Conservation (phyloP, 1,140 invertebrate species). For the Danaus melanippus region DNA sequence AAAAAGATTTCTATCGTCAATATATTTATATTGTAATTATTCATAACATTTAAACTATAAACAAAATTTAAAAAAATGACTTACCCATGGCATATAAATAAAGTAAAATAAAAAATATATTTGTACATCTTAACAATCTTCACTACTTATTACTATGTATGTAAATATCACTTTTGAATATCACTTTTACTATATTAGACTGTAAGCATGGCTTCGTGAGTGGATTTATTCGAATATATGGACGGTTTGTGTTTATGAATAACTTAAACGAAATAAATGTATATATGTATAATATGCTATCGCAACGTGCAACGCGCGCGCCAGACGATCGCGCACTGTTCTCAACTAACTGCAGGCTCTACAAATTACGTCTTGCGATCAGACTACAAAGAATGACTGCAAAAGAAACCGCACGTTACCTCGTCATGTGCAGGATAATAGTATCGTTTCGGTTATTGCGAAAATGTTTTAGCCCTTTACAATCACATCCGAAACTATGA, state of each 20-base stretch:
- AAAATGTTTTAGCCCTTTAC: too few species aligned
- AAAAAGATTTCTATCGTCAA: too few species aligned
- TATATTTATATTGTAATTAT: too few species aligned
- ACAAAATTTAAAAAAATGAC: constrained; percentile 7
- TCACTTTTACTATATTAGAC: constrained; percentile 24
- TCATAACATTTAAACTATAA: too few species aligned
- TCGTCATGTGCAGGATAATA: too few species aligned
- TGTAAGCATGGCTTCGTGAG: constrained; percentile 25
- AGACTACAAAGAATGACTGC: neutral
- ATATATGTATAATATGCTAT: too few species aligned
- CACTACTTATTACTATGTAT: constrained; percentile 22
- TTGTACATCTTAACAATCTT: constrained; percentile 30
- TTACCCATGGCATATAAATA: constrained; percentile 36
- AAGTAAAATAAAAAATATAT: constrained; percentile 29
- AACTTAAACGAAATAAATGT: too few species aligned
- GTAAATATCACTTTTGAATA: constrained; percentile 33
- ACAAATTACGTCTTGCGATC: too few species aligned
- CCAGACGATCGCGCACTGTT: constrained; percentile 30
- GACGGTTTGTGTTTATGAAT: too few species aligned
- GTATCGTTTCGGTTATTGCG: too few species aligned
- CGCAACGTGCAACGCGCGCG: constrained; percentile 29
- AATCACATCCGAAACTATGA: too few species aligned
- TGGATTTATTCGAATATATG: constrained; percentile 11
- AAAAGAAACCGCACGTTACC: neutral
- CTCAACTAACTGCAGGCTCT: neutral